phyloP scores from a whole-genome alignment of 2,797 vertebrate genomes.

The Botia kubotai region DNA sequence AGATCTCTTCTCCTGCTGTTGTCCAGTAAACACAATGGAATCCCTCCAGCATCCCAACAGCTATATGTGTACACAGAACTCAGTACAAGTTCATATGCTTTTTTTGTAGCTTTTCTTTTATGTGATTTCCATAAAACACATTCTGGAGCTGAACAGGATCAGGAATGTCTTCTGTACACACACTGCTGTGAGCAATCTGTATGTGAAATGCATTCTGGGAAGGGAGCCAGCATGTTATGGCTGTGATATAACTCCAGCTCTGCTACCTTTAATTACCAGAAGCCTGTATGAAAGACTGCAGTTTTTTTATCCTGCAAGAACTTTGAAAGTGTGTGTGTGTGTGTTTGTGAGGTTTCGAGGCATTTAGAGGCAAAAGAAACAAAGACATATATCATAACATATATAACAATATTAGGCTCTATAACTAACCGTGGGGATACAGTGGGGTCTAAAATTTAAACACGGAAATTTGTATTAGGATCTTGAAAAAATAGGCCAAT shows the following conservation, averaged over 20 bases:
- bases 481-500: too few species aligned
- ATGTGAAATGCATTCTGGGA: slow-evolving; percentile 73
- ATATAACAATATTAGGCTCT: neutral
- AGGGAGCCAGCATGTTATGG: slow-evolving; percentile 70
- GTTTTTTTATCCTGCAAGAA: slow-evolving; percentile 3
- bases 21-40: slow-evolving; percentile 37
- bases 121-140: slow-evolving; percentile 48
- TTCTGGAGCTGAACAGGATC: slow-evolving; percentile 44
- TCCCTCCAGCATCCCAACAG: slow-evolving; percentile 23
- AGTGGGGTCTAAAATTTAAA: neutral
- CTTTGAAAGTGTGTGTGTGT: slow-evolving; percentile 16
- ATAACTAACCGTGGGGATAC: neutral
- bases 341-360: slow-evolving; percentile 33
- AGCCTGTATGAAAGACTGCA: slow-evolving; percentile 55
- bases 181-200: slow-evolving; percentile 46
- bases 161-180: slow-evolving; percentile 50
- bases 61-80: neutral
- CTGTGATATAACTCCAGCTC: slow-evolving; percentile 70
- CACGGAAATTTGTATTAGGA: too few species aligned
- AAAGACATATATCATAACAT: neutral
- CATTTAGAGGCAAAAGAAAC: neutral
- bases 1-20: slow-evolving; percentile 11
- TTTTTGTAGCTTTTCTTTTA: slow-evolving; percentile 39
- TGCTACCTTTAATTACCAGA: slow-evolving; percentile 65
- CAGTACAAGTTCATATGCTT: slow-evolving; percentile 34